phyloP scores from a whole-genome alignment of 37 sponge, comb jelly and placozoan genomes.

The Geodia barretti region DNA sequence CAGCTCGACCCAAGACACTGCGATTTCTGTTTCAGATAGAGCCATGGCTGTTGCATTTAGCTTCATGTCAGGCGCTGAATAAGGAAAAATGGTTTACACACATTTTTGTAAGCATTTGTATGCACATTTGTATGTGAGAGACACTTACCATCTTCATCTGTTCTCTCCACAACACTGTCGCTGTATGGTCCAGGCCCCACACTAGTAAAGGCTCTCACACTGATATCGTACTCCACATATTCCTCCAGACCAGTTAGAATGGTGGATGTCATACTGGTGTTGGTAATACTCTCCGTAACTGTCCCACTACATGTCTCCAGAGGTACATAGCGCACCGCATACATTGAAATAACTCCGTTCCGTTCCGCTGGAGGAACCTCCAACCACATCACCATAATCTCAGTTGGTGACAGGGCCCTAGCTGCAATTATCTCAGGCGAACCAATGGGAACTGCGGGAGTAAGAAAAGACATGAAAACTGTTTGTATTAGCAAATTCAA shows the following conservation, averaged over 20 bases:
- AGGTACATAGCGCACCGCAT: slow-evolving; percentile 25
- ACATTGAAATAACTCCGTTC: slow-evolving; percentile 36
- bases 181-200: slow-evolving; percentile 37
- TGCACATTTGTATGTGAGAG: neutral
- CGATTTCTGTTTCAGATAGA: slow-evolving; percentile 9
- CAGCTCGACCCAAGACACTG: slow-evolving; percentile 14
- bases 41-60: neutral
- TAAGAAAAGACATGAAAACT: no score
- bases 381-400: slow-evolving; percentile 14
- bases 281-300: neutral
- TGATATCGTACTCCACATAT: slow-evolving; percentile 26
- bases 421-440: slow-evolving; percentile 2
- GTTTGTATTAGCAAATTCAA: neutral
- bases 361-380: slow-evolving; percentile 12
- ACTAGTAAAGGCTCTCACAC: slow-evolving; percentile 32
- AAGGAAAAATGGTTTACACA: neutral
- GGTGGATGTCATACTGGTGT: neutral
- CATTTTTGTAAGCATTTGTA: neutral
- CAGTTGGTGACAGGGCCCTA: slow-evolving; percentile 1
- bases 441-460: neutral
- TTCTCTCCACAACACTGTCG: neutral
- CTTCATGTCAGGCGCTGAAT: neutral
- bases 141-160: slow-evolving; percentile 32
- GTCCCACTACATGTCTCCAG: neutral
- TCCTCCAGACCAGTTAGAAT: slow-evolving; percentile 13